phyloP scores from a whole-genome alignment of 2,797 vertebrate genomes.

The Spatula clypeata region DNA sequence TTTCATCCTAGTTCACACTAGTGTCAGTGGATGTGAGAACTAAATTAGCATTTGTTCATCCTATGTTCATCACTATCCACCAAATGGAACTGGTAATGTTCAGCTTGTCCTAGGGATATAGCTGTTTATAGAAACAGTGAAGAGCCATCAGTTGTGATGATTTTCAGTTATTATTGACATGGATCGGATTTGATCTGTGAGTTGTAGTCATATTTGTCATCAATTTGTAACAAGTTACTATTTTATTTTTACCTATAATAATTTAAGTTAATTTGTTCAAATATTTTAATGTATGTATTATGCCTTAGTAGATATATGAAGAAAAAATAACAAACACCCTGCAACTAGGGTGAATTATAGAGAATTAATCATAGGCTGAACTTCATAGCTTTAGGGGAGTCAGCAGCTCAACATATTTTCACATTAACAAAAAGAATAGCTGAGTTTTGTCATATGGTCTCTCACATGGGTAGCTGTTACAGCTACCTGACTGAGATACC shows the following conservation, averaged over 20 bases:
- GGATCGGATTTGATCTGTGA: constrained; percentile 10
- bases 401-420: not conserved
- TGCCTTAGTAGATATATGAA: not conserved
- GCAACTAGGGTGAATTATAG: not conserved
- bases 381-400: not conserved
- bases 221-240: not conserved
- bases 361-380: not conserved
- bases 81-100: constrained; percentile 43
- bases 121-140: constrained; percentile 44
- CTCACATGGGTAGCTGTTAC: not conserved
- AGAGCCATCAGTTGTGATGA: not conserved
- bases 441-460: not conserved
- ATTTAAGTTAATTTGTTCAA: not conserved
- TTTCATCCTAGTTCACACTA: not conserved
- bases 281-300: not conserved
- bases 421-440: not conserved
- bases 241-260: not conserved
- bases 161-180: not conserved
- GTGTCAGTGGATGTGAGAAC: constrained; percentile 21
- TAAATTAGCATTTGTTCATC: not conserved
- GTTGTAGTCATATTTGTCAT: not conserved
- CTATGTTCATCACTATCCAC: not conserved
- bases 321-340: no score
- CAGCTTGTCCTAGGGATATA: constrained; percentile 49
- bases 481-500: not conserved